phyloP scores from a whole-genome alignment of 1,140 invertebrate genomes.

The Lepidotrigona ventralis region DNA sequence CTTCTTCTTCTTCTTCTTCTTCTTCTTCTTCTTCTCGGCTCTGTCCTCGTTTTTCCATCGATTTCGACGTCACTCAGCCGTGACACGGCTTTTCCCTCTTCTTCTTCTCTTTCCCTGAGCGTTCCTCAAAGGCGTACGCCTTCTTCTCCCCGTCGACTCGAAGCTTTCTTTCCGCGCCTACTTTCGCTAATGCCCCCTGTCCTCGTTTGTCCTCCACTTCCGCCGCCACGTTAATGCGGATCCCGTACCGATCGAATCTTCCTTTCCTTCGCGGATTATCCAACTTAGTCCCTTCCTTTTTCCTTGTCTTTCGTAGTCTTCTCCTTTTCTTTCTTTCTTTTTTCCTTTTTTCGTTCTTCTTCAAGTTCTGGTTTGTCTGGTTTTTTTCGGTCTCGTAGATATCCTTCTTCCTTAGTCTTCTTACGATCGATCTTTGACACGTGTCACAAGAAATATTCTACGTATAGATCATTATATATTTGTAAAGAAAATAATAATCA shows the following conservation, averaged over 20 bases:
- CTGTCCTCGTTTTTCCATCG: slow-evolving; percentile 37
- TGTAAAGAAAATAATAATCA: no score
- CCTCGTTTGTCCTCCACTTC: slow-evolving; percentile 7
- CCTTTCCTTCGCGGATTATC: slow-evolving; percentile 11
- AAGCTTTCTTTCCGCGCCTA: slow-evolving; percentile 36
- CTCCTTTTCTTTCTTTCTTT: no score
- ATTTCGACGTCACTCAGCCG: slow-evolving; percentile 58
- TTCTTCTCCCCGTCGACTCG: background rate
- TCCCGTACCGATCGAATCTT: slow-evolving; percentile 10
- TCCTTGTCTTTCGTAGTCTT: background rate
- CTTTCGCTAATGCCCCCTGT: slow-evolving; percentile 24
- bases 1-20: background rate
- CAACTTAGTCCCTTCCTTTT: background rate
- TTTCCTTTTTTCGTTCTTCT: no score
- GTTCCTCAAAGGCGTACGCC: background rate
- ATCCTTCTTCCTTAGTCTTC: background rate
- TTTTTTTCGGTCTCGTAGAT: background rate
- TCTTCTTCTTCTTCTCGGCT: background rate
- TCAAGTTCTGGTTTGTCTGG: no score
- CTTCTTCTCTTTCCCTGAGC: background rate
- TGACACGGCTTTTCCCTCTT: slow-evolving; percentile 59
- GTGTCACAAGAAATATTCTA: no score
- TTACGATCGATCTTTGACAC: no score
- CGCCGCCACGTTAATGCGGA: slow-evolving; percentile 4
- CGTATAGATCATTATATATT: no score